These are phyloP conservation scores for Acrossocheilus fasciatus DNA, from an alignment of 2,797 vertebrate species.

Conservation along the genomic window DNA sequence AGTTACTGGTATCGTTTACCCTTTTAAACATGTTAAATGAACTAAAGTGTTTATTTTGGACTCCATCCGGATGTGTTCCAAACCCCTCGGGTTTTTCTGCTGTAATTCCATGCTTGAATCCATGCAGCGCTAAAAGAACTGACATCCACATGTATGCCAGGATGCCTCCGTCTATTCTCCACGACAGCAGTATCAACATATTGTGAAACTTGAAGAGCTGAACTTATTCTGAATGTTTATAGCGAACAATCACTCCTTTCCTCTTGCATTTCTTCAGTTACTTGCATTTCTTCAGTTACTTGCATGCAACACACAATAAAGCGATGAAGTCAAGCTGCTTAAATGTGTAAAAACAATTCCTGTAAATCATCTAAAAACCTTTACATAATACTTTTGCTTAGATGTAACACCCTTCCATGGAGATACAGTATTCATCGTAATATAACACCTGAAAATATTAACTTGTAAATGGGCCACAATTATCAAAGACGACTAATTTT, in stretches of 20 bases:
- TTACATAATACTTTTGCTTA: neutral
- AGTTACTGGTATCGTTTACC: neutral
- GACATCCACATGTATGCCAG: no score
- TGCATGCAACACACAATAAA: neutral
- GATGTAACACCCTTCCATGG: neutral
- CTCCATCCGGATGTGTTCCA: neutral
- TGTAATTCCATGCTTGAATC: constrained; percentile 6
- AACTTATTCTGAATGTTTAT: constrained; percentile 6
- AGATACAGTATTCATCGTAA: neutral
- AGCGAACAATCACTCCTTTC: neutral
- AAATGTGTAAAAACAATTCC: neutral
- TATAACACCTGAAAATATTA: constrained; percentile 2
- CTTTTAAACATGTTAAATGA: neutral
- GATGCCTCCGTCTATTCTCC: neutral
- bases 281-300: neutral
- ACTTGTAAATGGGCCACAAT: constrained; percentile 8
- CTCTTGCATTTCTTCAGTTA: neutral
- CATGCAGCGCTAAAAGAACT: neutral
- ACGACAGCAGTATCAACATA: constrained; percentile 29
- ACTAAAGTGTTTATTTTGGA: constrained; percentile 1
- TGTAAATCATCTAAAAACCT: neutral
- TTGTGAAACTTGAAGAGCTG: constrained; percentile 27
- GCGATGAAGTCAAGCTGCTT: neutral
- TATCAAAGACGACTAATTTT: constrained; percentile 18
- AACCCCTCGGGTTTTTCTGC: neutral